Base-by-base conservation (phyloP, 2,797 vertebrate genomes). In the Falco peregrinus region DNA sequence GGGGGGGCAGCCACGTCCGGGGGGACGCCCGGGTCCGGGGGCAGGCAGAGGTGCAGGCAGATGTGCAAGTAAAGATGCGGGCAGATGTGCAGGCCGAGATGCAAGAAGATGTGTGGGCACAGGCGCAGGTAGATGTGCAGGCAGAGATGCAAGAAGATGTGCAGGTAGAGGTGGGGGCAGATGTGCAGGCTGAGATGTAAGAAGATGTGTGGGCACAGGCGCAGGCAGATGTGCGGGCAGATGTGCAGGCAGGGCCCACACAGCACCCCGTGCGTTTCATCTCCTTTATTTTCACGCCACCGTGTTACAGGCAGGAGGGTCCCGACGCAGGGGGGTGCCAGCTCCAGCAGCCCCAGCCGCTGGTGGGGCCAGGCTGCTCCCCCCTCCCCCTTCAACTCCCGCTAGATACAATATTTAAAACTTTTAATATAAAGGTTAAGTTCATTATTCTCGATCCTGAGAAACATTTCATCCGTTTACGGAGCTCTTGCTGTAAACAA, bases 401-500 rank as follows among this genome's bases (percentile, higher is more conserved):
- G 2, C 33, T n/a, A 11, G 43, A 67, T 64, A 26, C 80, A 28
- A 76, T 90, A 95, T 59, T 96, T 94, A 87, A 90, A 94, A 85
- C 78, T 95, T 96, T 96, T 96, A 95, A 95, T 97, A 97, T 97
- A 97, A 97, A 97, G 95, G 89, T 97, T 96, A 89, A 90, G 95
- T 95, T 96, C 92, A 91, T 96, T 91, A 94, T 93, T 97, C 95
- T 97, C 92, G 89, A 96, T 97, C 96, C 96, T 97, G 96, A 97
- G 97, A 97, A 97, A 97, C 95, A 88, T 94, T 94, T 95, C 39
- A 75, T 97, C 89, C 75, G 91, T 96, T 97, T 95, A 94, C 92
- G 89, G 95, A 96, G 92, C 95, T 96, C 85, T 95, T 31, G 90
- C 93, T 97, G 96, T 97, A 97, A 97, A 97, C 96, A 97, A 97